A percentile compares a stretch with the other conserved stretches of the same genome.
Conservation (phyloP, 2,113 vertebrate genomes). For the Cercopithecus mona region DNA sequence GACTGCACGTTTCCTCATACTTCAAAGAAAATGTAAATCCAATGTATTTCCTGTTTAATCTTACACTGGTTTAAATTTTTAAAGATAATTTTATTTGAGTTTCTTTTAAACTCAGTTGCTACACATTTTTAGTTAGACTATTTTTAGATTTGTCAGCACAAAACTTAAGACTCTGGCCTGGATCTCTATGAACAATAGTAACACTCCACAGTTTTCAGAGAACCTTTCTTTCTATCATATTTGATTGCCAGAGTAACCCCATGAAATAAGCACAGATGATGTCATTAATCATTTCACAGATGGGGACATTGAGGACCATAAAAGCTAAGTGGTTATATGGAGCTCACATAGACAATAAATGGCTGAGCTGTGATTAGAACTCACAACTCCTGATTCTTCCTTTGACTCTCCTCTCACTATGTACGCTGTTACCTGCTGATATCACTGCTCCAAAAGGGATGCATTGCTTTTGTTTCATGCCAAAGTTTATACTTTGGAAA, state of each 20-base stretch:
- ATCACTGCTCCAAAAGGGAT: background rate
- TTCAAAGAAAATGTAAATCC: constrained; percentile 48
- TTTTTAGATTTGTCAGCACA: constrained; percentile 46
- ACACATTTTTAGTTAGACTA: constrained; percentile 32
- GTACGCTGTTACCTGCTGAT: background rate
- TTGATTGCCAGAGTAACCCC: background rate
- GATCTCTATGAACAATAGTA: background rate
- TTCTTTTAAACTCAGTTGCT: constrained; percentile 42
- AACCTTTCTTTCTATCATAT: background rate
- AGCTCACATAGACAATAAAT: background rate
- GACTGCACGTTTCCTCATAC: background rate
- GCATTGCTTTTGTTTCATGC: background rate
- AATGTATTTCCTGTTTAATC: constrained; percentile 35
- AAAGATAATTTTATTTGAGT: constrained; percentile 22
- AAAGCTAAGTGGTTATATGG: background rate
- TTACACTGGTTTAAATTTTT: background rate
- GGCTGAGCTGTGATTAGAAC: background rate
- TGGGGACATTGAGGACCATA: background rate
- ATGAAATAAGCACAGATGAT: background rate
- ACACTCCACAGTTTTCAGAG: background rate
- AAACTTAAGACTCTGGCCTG: constrained; percentile 4
- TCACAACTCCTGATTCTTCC: background rate
- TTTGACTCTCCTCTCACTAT: background rate
- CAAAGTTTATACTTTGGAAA: background rate
- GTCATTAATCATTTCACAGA: background rate